phyloP scores from a whole-genome alignment of 2,113 vertebrate genomes.

The Engystomops pustulosus region DNA sequence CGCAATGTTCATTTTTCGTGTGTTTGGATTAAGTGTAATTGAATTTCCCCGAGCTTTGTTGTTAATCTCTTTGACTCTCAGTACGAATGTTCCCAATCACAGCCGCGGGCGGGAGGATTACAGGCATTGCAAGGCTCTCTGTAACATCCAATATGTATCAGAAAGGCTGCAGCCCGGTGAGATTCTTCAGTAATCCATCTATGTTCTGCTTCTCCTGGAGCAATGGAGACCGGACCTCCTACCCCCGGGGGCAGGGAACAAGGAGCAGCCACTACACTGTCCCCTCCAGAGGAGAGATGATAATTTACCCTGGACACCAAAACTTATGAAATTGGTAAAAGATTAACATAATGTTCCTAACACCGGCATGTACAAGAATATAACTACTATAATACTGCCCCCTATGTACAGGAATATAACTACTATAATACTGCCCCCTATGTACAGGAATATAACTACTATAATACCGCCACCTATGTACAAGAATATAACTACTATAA shows the following conservation, averaged over 20 bases:
- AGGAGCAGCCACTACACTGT: not conserved
- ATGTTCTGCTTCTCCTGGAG: constrained; percentile 7
- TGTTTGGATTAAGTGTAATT: constrained; percentile 64
- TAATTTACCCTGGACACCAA: not conserved
- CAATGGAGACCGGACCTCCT: not conserved
- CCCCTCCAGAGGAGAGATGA: not conserved
- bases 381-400: no score
- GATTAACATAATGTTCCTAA: no score
- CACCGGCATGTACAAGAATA: no score
- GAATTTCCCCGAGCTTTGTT: constrained; percentile 64
- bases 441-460: not conserved
- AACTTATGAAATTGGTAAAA: not conserved
- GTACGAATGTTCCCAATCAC: constrained; percentile 54
- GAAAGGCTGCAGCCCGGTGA: constrained; percentile 21
- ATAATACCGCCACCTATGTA: not conserved
- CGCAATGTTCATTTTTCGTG: constrained; percentile 57
- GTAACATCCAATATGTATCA: constrained; percentile 50
- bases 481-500: not conserved
- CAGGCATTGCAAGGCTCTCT: constrained; percentile 53
- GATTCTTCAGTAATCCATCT: constrained; percentile 34
- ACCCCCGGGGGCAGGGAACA: not conserved
- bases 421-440: no score
- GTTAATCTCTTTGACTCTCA: constrained; percentile 65
- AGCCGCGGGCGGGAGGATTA: constrained; percentile 31
- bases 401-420: no score